Conservation (phyloP, 37 sponge, comb jelly and placozoan genomes). For the Ephydatia muelleri region DNA sequence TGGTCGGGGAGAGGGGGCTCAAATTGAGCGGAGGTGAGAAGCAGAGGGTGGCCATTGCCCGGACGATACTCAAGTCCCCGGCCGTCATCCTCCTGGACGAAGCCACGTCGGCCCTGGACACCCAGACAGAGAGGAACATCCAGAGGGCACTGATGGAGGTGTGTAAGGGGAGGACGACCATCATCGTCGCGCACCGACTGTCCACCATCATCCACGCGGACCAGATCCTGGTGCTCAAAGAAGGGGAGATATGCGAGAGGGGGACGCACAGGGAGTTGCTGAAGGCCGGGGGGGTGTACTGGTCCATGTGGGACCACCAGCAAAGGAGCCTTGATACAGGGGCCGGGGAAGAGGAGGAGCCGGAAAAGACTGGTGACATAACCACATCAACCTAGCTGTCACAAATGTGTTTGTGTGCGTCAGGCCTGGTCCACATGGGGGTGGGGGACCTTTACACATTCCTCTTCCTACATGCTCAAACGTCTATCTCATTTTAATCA, state of each 20-base stretch:
- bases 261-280: slow-evolving; percentile 86
- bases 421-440: too few relatives aligned
- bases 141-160: slow-evolving; percentile 85
- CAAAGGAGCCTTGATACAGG: slow-evolving; percentile 53
- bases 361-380: too few relatives aligned
- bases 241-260: slow-evolving; percentile 72
- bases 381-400: too few relatives aligned
- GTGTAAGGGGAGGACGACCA: slow-evolving; percentile 85
- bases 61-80: slow-evolving; percentile 96
- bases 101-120: slow-evolving; percentile 98
- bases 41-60: slow-evolving; percentile 97
- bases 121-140: slow-evolving; percentile 94
- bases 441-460: too few relatives aligned
- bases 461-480: too few relatives aligned
- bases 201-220: slow-evolving; percentile 97
- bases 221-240: slow-evolving; percentile 92
- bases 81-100: slow-evolving; percentile 93
- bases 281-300: slow-evolving; percentile 69
- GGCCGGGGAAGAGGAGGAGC: neutral
- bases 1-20: slow-evolving; percentile 97
- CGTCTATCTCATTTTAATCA: too few relatives aligned
- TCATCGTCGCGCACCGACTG: slow-evolving; percentile 95
- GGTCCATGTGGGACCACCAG: slow-evolving; percentile 93
- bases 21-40: slow-evolving; percentile 99
- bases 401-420: too few relatives aligned